phyloP scores from a whole-genome alignment of 2,797 vertebrate genomes.

The Rhabdomys pumilio region DNA sequence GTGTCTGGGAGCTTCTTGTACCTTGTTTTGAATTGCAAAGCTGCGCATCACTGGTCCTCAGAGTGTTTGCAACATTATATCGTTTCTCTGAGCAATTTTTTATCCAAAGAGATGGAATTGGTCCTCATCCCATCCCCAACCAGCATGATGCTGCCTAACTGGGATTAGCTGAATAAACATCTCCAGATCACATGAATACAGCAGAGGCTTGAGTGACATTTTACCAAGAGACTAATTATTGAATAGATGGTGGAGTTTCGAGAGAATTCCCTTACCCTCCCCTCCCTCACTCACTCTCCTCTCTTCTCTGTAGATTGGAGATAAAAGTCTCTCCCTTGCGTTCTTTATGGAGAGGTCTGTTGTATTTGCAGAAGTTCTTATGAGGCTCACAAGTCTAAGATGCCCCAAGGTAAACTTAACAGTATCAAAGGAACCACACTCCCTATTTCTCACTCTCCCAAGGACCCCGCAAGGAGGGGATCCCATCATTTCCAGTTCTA shows the following conservation, averaged over 20 bases:
- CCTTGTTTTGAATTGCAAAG: neutral
- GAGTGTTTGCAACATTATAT: neutral
- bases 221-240: slow-evolving; percentile 48
- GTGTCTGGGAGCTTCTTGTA: neutral
- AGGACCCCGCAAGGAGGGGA: neutral
- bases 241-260: neutral
- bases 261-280: neutral
- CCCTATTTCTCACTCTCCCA: slow-evolving; percentile 31
- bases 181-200: neutral
- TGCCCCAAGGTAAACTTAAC: slow-evolving; percentile 12
- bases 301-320: neutral
- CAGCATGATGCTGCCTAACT: neutral
- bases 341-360: neutral
- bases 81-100: slow-evolving; percentile 38
- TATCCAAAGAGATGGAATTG: neutral
- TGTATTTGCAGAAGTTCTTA: slow-evolving; percentile 53
- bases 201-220: neutral
- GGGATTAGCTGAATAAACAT: slow-evolving; percentile 15
- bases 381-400: slow-evolving; percentile 6
- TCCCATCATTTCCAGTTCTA: slow-evolving; percentile 57
- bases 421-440: neutral
- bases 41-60: neutral
- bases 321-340: slow-evolving; percentile 6
- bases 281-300: neutral
- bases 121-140: neutral